A percentile compares a stretch with the other conserved stretches of the same genome.
phyloP scores from a whole-genome alignment of 2,888 invertebrate genomes.

The Clanis bilineata region DNA sequence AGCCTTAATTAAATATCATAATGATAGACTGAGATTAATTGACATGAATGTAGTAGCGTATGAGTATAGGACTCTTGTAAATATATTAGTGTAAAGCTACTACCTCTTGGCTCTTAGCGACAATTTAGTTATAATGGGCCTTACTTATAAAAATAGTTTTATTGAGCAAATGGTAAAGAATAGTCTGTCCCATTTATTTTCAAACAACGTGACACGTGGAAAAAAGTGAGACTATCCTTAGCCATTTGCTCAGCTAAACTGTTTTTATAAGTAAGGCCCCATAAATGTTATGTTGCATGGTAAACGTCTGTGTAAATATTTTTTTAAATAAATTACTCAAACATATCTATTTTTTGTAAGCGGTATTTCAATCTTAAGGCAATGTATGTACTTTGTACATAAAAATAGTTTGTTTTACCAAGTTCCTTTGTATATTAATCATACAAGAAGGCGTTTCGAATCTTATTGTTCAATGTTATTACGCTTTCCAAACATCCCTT shows the following conservation, averaged over 20 bases:
- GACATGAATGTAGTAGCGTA: slow-evolving; percentile 9
- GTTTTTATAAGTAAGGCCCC: too few species aligned
- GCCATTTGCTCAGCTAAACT: too few species aligned
- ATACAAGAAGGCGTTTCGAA: neutral
- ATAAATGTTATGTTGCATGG: neutral
- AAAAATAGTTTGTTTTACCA: too few species aligned
- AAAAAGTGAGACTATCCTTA: too few species aligned
- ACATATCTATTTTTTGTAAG: neutral
- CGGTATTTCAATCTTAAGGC: neutral
- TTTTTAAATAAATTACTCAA: neutral
- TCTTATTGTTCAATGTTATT: neutral
- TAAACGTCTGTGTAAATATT: slow-evolving; percentile 9
- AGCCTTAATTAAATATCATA: slow-evolving; percentile 12
- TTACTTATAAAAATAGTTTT: too few species aligned
- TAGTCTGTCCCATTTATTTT: too few species aligned
- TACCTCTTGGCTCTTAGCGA: neutral
- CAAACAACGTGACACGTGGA: too few species aligned
- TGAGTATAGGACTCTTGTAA: neutral
- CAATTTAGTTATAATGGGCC: neutral
- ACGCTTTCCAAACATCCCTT: neutral
- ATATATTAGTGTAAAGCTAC: slow-evolving; percentile 11
- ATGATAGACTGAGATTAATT: slow-evolving; percentile 11
- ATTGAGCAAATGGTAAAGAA: too few species aligned
- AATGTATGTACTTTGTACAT: too few species aligned
- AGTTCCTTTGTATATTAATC: neutral